Evolutionary conservation across 2,888 invertebrate species (phyloP), one percentile per base, ranked within the genome.

Genomic region (Lepetodrilus schrolli): DNA sequence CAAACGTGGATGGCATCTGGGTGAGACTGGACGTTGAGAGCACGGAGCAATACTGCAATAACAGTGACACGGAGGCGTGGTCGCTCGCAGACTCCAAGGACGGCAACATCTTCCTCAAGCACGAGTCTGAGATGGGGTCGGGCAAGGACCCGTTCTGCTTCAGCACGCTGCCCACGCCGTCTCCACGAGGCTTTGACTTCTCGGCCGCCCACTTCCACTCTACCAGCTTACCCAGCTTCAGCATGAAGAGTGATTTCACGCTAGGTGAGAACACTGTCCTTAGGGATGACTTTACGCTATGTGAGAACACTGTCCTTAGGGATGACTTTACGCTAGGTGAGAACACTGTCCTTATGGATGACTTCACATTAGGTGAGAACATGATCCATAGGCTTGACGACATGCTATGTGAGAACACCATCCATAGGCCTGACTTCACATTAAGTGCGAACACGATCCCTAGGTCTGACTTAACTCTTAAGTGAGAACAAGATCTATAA

Each of bases 1-100:
- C 95, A 84, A 99, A 99, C 91, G 96, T 95, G 83, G 99, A 99
- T 89, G 99, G 99, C 0, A 94, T 96, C 0, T 99, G 99, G 99
- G 93, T 99, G 72, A 93, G 96, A 26, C 92, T 99, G 76, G 96
- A 95, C 75, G 93, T 94, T 0, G 96, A 97, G 79, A 90, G 90
- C 51, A 92, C 92, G 71, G 92, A 92, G 73, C 93, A 93, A 84
- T 94, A 93, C 89, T 94, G 94, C 82, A 94, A 94, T 84, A 26
- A 93, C 93, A 78, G 91, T 92, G 66, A 94, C 48, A 93, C 93
- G 0, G 94, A 94, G 82, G 94, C 94, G 1, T 95, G 95, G 95
- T 94, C 94, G 0, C 90, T 95, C 65, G 94, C 94, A 0, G 92
- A 93, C 72, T 93, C 93, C 75, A 92, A 92, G 76, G 93, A 93